These are phyloP conservation scores for Drosophila parabipectinata DNA, from an alignment of 1,140 invertebrate genomes.

Conservation along the genomic window DNA sequence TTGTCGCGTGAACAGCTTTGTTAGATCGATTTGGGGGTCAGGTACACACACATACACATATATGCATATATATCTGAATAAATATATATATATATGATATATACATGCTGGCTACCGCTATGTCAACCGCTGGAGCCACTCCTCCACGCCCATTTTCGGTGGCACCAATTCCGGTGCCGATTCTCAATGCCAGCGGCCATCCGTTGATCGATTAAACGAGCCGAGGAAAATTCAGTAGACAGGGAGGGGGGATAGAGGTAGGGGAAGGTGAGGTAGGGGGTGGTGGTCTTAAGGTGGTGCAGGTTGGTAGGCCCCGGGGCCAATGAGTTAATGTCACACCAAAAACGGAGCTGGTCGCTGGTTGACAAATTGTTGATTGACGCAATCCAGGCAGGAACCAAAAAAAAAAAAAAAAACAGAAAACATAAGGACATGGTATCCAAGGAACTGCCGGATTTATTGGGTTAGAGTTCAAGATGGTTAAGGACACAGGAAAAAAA, in stretches of 20 bases:
- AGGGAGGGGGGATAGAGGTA: not conserved
- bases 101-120: slow-evolving; percentile 49
- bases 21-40: slow-evolving; percentile 62
- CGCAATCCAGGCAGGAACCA: slow-evolving; percentile 52
- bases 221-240: slow-evolving; percentile 2
- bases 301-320: not conserved
- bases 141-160: slow-evolving; percentile 23
- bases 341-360: slow-evolving; percentile 13
- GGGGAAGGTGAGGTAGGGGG: not conserved
- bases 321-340: slow-evolving; percentile 28
- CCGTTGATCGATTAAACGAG: slow-evolving; percentile 79
- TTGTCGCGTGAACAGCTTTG: slow-evolving; percentile 75
- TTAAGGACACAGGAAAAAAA: not conserved
- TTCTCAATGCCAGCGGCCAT: slow-evolving; percentile 69
- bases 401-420: not conserved
- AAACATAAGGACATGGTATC: slow-evolving; percentile 44
- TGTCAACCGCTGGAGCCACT: slow-evolving; percentile 47
- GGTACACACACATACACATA: slow-evolving; percentile 10
- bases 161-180: slow-evolving; percentile 55
- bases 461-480: slow-evolving; percentile 9
- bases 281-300: not conserved
- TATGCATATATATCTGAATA: not conserved
- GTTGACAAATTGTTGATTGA: slow-evolving; percentile 79
- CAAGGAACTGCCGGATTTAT: slow-evolving; percentile 48
- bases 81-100: not conserved